phyloP scores from a whole-genome alignment of 2,888 invertebrate genomes.

The Zaprionus lineosus region DNA sequence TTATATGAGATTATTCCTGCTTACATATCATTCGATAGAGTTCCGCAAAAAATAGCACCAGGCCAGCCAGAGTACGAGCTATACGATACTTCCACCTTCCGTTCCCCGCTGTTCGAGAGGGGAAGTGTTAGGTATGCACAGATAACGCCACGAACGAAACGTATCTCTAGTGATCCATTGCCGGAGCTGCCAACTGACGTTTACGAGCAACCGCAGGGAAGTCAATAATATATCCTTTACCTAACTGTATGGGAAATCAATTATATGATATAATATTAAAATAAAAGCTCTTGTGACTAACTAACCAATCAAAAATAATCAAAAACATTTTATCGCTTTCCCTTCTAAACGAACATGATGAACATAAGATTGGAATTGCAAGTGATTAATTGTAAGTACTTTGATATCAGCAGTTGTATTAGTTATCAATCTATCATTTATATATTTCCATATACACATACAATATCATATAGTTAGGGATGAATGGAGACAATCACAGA shows the following conservation, averaged over 20 bases:
- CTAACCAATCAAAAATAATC: too few relatives aligned
- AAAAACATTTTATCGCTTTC: background rate
- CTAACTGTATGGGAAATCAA: constrained; percentile 1
- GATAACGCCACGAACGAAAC: constrained; percentile 52
- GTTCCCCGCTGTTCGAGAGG: background rate
- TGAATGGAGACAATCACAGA: background rate
- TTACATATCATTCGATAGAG: constrained; percentile 50
- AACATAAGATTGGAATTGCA: background rate
- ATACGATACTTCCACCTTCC: constrained; percentile 14
- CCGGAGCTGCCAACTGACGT: constrained; percentile 65
- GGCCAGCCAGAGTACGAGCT: constrained; percentile 16
- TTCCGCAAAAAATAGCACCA: constrained; percentile 13
- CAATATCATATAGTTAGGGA: background rate
- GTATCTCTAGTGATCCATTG: constrained; percentile 75
- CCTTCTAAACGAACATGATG: background rate
- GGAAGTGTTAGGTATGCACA: constrained; percentile 60
- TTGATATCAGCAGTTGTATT: background rate
- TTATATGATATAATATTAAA: too few relatives aligned
- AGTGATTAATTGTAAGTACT: background rate
- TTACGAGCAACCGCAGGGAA: constrained; percentile 4
- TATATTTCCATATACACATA: background rate
- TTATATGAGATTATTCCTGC: constrained; percentile 77
- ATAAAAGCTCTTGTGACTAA: constrained; percentile 33
- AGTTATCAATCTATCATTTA: too few relatives aligned
- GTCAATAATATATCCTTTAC: background rate